Evolutionary conservation across 2,113 vertebrate genomes (phyloP).

Genomic region (Corynorhinus townsendii): DNA sequence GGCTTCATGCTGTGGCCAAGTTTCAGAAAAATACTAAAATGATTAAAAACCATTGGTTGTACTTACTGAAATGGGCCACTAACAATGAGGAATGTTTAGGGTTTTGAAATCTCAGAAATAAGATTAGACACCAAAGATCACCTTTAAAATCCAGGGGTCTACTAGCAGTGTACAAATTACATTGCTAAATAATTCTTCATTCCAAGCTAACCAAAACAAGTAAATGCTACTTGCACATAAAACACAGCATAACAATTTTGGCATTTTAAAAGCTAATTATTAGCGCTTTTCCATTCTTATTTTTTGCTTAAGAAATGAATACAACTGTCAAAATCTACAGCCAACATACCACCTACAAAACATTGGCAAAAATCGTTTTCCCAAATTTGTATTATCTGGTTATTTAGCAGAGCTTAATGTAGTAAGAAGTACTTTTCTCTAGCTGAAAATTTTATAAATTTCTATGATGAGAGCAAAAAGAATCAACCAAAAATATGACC

Average conservation of each 20-base stretch:
- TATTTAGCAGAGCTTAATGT: not conserved
- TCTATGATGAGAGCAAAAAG: constrained; percentile 64
- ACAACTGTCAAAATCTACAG: constrained; percentile 10
- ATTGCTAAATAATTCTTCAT: constrained; percentile 25
- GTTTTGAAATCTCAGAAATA: constrained; percentile 34
- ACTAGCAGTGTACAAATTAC: not conserved
- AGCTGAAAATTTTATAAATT: constrained; percentile 26
- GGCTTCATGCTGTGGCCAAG: not conserved
- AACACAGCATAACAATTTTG: constrained; percentile 9
- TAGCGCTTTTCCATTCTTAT: constrained; percentile 10
- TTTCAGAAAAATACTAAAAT: constrained; percentile 35
- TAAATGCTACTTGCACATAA: not conserved
- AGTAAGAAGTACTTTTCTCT: not conserved
- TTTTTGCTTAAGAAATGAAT: constrained; percentile 14
- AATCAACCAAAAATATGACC: constrained; percentile 40
- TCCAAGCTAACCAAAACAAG: constrained; percentile 27
- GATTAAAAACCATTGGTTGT: not conserved
- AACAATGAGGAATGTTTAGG: not conserved
- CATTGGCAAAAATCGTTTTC: not conserved
- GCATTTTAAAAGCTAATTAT: not conserved
- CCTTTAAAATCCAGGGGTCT: not conserved
- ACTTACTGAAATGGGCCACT: not conserved
- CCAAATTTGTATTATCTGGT: not conserved
- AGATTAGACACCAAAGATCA: not conserved
- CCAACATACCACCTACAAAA: constrained; percentile 3